Base-by-base conservation (phyloP, 2,888 invertebrate genomes). In the Nowickia ferox region DNA sequence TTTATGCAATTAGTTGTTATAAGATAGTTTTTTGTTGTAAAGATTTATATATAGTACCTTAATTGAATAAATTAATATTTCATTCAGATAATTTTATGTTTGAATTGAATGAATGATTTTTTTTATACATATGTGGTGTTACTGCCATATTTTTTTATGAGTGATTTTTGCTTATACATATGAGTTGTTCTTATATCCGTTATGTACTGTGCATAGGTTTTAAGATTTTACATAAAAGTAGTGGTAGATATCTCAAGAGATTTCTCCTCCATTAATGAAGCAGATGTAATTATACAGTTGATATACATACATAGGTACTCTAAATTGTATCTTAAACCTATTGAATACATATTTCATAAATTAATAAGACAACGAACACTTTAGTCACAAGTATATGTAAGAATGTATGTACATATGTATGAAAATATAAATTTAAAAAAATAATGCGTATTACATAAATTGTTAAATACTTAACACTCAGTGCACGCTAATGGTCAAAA, bases 271-370 rank as follows among this genome's bases (percentile, higher is more conserved):
- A 30, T 10, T 48, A 65, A 42, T 61, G 66, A n/a, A 69, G 19
- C 69, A 80, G 44, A 80, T 84, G 79, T 57, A 30, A 5, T 11
- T 57, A 22, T n/a, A 11, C 22, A 44, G 55, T 57, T 51, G 9
- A 42, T 30, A 30, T 30, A 22, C 22, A 2, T n/a, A n/a, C 44
- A 44, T 46, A n/a, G 11, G 15, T 77, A 80, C 74, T 71, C 69
- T 80, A 69, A 87, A 80, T 81, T 84, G 81, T 74, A 84, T 83
- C 51, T 44, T 44, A 74, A 80, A 75, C 22, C 42, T 46, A 53
- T 9, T 84, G 13, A 38, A 46, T 44, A 74, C 71, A 68, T 72
- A 76, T 30, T 30, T 30, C 30, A 30, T 80, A 22, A 55, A 72
- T 22, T 19, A 48, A n/a, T 44, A 59, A 22, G 42, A 38, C 68